Percentiles rank a stretch among this genome's conserved stretches.
These are phyloP conservation scores for Frankliniella intonsa DNA, from an alignment of 2,888 invertebrate genomes.

Conservation along the genomic window DNA sequence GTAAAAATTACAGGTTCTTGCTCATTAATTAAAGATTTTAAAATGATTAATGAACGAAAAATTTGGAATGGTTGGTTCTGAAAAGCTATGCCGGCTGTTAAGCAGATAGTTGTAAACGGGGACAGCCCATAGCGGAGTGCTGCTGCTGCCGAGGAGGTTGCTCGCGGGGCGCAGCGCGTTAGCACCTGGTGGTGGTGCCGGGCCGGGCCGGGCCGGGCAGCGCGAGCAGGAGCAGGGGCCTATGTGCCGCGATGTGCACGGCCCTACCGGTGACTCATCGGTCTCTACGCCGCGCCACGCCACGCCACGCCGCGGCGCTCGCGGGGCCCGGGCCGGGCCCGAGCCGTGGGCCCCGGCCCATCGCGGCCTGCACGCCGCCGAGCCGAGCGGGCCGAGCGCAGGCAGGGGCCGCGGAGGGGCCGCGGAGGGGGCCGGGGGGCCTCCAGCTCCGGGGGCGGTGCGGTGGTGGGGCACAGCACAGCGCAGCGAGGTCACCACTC, in stretches of 20 bases:
- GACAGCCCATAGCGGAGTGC: too few species aligned
- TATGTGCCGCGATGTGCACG: not conserved
- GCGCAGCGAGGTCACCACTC: not conserved
- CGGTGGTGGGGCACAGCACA: not conserved
- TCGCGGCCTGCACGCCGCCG: not conserved
- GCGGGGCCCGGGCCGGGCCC: not conserved
- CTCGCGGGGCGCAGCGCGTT: not conserved
- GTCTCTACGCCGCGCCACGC: not conserved
- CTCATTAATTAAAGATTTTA: too few species aligned
- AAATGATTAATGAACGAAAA: too few species aligned
- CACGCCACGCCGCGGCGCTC: not conserved
- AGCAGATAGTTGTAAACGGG: too few species aligned
- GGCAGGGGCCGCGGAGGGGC: not conserved
- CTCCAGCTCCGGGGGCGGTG: not conserved
- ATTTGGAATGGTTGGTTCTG: too few species aligned
- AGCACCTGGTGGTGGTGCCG: not conserved
- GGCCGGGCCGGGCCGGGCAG: not conserved
- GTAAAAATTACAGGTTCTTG: too few species aligned
- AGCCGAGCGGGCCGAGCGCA: not conserved
- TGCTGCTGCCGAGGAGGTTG: too few species aligned
- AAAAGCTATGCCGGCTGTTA: too few species aligned
- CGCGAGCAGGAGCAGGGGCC: too few species aligned
- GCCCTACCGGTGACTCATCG: not conserved
- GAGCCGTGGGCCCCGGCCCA: not conserved
- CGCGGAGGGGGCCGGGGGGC: not conserved